Evolutionary conservation across 2,888 invertebrate genomes (phyloP).

Genomic region (Mythimna pallens): DNA sequence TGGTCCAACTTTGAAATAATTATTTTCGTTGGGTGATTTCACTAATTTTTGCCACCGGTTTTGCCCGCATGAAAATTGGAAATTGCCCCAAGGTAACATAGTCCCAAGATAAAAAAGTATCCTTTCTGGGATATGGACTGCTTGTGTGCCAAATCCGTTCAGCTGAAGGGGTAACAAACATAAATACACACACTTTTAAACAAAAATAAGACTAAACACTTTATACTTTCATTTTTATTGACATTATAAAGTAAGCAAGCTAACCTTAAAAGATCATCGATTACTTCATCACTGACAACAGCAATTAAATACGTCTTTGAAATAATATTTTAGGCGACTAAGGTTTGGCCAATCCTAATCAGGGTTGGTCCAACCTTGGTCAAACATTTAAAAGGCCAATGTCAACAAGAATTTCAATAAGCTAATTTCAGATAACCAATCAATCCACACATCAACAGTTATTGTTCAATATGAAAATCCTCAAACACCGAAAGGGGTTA

Average conservation of each 20-base stretch:
- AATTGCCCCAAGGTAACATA: no score
- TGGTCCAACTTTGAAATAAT: conserved; percentile 2
- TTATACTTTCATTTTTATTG: not conserved
- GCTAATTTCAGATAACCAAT: conserved; percentile 21
- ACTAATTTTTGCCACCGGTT: not conserved
- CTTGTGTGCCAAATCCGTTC: no score
- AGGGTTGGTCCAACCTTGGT: not conserved
- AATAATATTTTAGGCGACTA: not conserved
- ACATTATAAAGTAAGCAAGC: not conserved
- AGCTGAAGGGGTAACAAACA: no score
- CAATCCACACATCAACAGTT: conserved; percentile 14
- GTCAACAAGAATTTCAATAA: conserved; percentile 15
- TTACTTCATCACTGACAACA: no score
- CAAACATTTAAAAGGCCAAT: not conserved
- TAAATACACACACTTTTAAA: no score
- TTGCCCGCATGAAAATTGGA: no score
- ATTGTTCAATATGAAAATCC: conserved; percentile 36
- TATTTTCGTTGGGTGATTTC: not conserved
- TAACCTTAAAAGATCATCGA: no score
- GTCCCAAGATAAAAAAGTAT: no score
- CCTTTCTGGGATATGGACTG: no score
- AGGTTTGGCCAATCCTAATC: not conserved
- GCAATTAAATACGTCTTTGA: not conserved
- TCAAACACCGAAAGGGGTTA: conserved; percentile 36
- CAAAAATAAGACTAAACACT: not conserved